Base-by-base conservation (phyloP, 2,113 vertebrate genomes). In the Phasianus colchicus region DNA sequence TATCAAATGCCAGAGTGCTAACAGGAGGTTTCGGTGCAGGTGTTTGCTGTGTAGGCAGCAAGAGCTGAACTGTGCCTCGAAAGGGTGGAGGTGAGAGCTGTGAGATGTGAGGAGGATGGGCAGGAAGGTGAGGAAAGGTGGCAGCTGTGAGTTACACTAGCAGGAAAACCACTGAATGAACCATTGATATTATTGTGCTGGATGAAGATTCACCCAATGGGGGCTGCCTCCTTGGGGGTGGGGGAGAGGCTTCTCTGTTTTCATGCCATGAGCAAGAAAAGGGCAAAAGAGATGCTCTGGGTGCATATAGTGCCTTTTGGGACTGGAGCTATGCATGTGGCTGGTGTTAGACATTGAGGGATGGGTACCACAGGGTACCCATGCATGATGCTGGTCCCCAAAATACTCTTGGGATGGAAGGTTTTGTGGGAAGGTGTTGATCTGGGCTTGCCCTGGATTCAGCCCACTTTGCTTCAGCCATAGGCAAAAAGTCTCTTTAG, bases 401-500 rank as follows among this genome's bases (percentile, higher is more conserved):
- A 50, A 73, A 15, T 4, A 48, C 11, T 1, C 61, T 64, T 11
- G 43, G 54, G 30, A 74, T 52, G 30, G 42, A 65, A 58, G 13
- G 8, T 30, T 43, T 71, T 38, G 2, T 7, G 30, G 66, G 55
- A 60, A 89, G 30, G 50, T n/a, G 32, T 70, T 1, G 78, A 79
- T 40, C 10, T 15, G 57, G 47, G 45, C 9, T 79, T 14, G 4
- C 34, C 52, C 83, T 38, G 78, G 45, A 48, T 61, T 60, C 50
- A 48, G 55, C 48, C 38, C 82, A 83, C 82, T 60, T 82, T 4
- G 1, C 40, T 69, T 27, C 72, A 89, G 72, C 82, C 86, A 9
- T 14, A 86, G 86, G 82, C 86, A 94, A 79, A 60, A 89, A 86
- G 90, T 61, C 93, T 92, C 77, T 79, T 94, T 90, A 83, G 86